Base-by-base conservation (phyloP, 2,888 invertebrate genomes). In the Drosophila yooni region DNA sequence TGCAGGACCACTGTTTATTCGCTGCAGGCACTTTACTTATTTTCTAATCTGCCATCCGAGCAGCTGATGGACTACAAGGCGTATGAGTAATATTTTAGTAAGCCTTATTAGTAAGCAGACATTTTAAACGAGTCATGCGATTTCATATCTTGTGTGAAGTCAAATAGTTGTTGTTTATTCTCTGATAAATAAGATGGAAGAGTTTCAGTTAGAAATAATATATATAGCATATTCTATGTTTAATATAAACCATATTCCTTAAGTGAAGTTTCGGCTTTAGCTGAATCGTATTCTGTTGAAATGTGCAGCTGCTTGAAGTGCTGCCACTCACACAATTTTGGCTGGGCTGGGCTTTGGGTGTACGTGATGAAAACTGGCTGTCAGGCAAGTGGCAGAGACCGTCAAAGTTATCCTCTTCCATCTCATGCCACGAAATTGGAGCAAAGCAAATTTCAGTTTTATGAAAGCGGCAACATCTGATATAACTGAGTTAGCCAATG, bases 301-400 rank as follows among this genome's bases (percentile, higher is more conserved):
- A 54, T 18, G 18, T 29, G 36, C 21, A 13, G 34, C 25, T 40
- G 40, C 29, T 29, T 21, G 38, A 21, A 21, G 15, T 56, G 15
- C 25, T 52, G 52, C 29, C 40, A 40, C 52, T 31, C 40, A 31
- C 15, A 21, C 7, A 40, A 33, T 29, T 29, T n/a, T 15, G 63
- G 8, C 21, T n/a, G 34, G 33, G 36, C 8, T 51, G 59, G 52
- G 51, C 46, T 62, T 21, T 40, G 65, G 67, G 27, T 15, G 74
- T 61, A 82, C 87, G 88, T 89, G 89, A 72, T 80, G 75, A 80
- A 81, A 81, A 76, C 75, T 68, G 61, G 69, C 79, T 81, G 89
- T 80, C 89, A 80, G 74, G 70, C 74, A 73, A 61, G 62, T 69
- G 58, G 63, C 70, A 63, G 59, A 11, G 31, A 27, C 29, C 70